phyloP scores from a whole-genome alignment of 2,113 vertebrate species.

The rabbit (Oryctolagus cuniculus) region mOryCun1.1 NC_091439.1:7513501-7514000 shows the following conservation, averaged over 20 bases:
- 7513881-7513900: not conserved
- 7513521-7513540: not conserved
- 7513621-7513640: not conserved
- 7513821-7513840: accelerated
- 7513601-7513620: not conserved
- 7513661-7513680: not conserved
- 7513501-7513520: not conserved
- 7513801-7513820: not conserved
- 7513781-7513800: not conserved
- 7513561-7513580: not conserved
- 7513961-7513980: not conserved
- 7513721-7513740: not conserved
- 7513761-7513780: not conserved
- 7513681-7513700: not conserved
- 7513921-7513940: not conserved
- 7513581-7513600: not conserved
- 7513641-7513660: not conserved
- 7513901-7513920: not conserved
- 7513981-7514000: not conserved
- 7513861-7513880: not conserved
- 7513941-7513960: not conserved
- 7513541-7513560: not conserved
- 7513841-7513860: not conserved
- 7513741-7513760: too few relatives aligned
- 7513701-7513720: not conserved